phyloP scores from a whole-genome alignment of 1,140 invertebrate species.

The Physella acuta region DNA sequence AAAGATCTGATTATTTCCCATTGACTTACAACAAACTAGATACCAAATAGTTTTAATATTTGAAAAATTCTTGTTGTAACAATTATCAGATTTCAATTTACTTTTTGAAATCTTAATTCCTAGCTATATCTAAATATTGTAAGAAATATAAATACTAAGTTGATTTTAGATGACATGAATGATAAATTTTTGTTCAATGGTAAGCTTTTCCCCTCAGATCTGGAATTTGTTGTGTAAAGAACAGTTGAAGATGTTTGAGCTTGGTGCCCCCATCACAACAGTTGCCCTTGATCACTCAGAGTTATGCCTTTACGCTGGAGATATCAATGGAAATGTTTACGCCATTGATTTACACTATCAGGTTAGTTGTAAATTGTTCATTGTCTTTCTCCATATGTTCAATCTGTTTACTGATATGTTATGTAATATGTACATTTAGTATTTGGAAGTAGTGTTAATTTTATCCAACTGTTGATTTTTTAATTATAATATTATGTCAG shows the following conservation, averaged over 20 bases:
- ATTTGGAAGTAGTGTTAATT: too few relatives aligned
- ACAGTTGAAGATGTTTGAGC: slow-evolving; percentile 27
- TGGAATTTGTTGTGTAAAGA: slow-evolving; percentile 18
- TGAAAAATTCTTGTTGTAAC: too few relatives aligned
- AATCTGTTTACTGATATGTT: too few relatives aligned
- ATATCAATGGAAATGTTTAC: slow-evolving; percentile 21
- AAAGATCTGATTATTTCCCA: too few relatives aligned
- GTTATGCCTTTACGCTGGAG: slow-evolving; percentile 18
- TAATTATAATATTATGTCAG: not conserved
- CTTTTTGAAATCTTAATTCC: too few relatives aligned
- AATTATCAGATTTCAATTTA: too few relatives aligned
- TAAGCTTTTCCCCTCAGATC: slow-evolving; percentile 1
- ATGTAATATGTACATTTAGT: too few relatives aligned
- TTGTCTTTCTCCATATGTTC: not conserved
- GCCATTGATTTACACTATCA: slow-evolving; percentile 18
- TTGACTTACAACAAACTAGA: too few relatives aligned
- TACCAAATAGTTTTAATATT: too few relatives aligned
- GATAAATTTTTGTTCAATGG: slow-evolving; percentile 1
- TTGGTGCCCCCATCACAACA: slow-evolving; percentile 14
- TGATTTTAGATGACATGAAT: too few relatives aligned
- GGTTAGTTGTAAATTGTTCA: slow-evolving; percentile 2
- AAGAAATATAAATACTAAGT: not conserved
- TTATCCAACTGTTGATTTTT: not conserved
- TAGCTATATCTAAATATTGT: not conserved
- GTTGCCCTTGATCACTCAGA: slow-evolving; percentile 18